Percentiles rank a stretch among this genome's conserved stretches.
phyloP scores from a whole-genome alignment of 2,113 vertebrate species.

The Oryzias curvinotus region DNA sequence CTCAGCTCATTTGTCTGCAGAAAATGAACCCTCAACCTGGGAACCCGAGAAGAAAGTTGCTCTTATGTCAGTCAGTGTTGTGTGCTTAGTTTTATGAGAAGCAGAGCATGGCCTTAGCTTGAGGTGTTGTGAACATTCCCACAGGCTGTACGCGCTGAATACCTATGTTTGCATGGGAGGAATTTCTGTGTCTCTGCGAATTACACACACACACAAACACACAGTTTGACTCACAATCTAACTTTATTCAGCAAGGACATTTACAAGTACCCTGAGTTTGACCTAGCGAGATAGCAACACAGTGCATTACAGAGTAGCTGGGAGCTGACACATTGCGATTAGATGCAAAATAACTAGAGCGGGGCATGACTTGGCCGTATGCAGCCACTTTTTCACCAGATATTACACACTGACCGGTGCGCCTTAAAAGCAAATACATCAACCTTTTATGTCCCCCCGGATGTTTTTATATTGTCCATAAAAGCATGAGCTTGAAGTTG shows the following conservation, averaged over 20 bases:
- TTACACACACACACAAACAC: constrained; percentile 20
- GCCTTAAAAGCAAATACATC: constrained; percentile 43
- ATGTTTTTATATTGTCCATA: constrained; percentile 32
- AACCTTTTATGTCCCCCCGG: constrained; percentile 31
- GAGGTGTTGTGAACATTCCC: constrained; percentile 49
- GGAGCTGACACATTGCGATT: constrained; percentile 47
- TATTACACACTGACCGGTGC: constrained; percentile 40
- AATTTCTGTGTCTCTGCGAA: constrained; percentile 4
- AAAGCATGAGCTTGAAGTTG: constrained; percentile 23
- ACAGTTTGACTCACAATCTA: constrained; percentile 47
- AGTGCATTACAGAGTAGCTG: constrained; percentile 38
- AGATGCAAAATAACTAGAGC: constrained; percentile 53
- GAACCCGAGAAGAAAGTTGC: constrained; percentile 23
- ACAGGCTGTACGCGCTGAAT: constrained; percentile 34
- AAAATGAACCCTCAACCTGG: constrained; percentile 45
- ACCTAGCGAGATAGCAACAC: constrained; percentile 60
- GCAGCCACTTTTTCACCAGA: constrained; percentile 49
- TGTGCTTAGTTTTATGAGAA: constrained; percentile 21
- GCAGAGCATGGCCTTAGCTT: constrained; percentile 21
- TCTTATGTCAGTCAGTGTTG: constrained; percentile 33
- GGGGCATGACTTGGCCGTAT: constrained; percentile 52
- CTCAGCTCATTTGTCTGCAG: constrained; percentile 53
- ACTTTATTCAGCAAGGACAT: constrained; percentile 66
- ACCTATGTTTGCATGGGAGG: constrained; percentile 7
- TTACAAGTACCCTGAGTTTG: constrained; percentile 56